Evolutionary conservation across 2,888 invertebrate genomes (phyloP).

Genomic region (Drosophila neonasuta): DNA sequence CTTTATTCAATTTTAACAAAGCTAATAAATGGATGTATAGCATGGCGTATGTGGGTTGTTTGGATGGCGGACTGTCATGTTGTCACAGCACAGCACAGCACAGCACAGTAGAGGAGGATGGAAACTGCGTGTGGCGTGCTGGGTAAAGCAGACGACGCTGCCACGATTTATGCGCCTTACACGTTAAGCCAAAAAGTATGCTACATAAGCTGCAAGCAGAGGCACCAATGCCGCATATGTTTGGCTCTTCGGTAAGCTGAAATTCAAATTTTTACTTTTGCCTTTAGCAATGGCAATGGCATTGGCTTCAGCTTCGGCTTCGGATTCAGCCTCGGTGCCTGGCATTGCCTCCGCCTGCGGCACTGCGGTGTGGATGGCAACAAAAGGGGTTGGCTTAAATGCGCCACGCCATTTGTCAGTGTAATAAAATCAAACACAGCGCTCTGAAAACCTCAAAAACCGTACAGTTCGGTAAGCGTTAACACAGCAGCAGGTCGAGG

Average conservation of each 20-base stretch:
- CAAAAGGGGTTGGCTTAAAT: constrained; percentile 70
- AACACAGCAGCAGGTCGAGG: constrained; percentile 27
- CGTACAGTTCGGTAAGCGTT: constrained; percentile 43
- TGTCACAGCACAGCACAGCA: not conserved
- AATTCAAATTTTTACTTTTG: constrained; percentile 73
- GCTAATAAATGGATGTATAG: constrained; percentile 72
- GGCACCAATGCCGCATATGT: constrained; percentile 64
- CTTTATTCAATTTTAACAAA: constrained; percentile 76
- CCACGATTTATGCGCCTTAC: constrained; percentile 76
- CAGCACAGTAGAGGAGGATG: not conserved
- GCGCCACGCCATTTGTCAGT: constrained; percentile 77
- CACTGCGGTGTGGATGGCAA: constrained; percentile 5
- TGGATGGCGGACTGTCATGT: constrained; percentile 29
- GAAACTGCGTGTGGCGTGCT: not conserved
- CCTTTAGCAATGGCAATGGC: constrained; percentile 26
- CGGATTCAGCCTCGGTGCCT: not conserved
- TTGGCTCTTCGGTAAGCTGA: constrained; percentile 66
- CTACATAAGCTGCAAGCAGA: constrained; percentile 64
- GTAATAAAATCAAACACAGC: constrained; percentile 78
- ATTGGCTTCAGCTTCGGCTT: not conserved
- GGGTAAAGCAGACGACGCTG: constrained; percentile 45
- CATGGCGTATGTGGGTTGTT: constrained; percentile 35
- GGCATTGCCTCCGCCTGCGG: not conserved
- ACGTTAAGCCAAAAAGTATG: constrained; percentile 74
- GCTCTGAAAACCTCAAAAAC: constrained; percentile 66